Conservation (phyloP, 2,888 invertebrate species). For the Archaeoteleia sp. region DNA sequence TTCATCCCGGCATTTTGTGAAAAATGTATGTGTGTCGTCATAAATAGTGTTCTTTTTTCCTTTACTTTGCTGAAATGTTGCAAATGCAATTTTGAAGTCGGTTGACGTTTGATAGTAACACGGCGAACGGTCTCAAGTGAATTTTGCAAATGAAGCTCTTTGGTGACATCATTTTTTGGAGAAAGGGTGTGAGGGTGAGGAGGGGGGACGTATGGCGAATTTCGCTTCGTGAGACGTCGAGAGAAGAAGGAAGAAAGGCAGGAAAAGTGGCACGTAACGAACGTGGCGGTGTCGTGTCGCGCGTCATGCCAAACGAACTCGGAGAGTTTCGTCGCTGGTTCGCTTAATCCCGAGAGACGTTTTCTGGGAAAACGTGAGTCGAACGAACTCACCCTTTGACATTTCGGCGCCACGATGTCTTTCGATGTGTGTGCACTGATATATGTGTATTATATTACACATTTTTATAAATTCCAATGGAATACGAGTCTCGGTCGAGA, state of each 20-base stretch:
- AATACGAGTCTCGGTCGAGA: constrained; percentile 9
- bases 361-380: constrained; percentile 47
- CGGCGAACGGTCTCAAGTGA: constrained; percentile 2
- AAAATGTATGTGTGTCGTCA: no score
- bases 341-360: constrained; percentile 50
- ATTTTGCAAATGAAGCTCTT: constrained; percentile 18
- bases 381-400: constrained; percentile 41
- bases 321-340: constrained; percentile 45
- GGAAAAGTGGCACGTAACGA: constrained; percentile 35
- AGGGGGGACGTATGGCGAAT: not conserved
- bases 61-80: no score
- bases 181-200: not conserved
- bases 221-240: not conserved
- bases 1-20: no score
- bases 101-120: not conserved
- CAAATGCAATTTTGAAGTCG: not conserved
- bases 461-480: constrained; percentile 31
- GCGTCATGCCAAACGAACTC: constrained; percentile 49
- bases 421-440: constrained; percentile 5
- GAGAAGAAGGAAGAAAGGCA: constrained; percentile 2
- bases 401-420: constrained; percentile 20
- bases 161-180: constrained; percentile 19
- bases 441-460: not conserved
- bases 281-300: constrained; percentile 36
- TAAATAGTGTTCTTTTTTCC: no score